Evolutionary conservation across 2,888 invertebrate species (phyloP), one percentile per base, ranked within the genome.

Genomic region (Schizotus pectinicornis): DNA sequence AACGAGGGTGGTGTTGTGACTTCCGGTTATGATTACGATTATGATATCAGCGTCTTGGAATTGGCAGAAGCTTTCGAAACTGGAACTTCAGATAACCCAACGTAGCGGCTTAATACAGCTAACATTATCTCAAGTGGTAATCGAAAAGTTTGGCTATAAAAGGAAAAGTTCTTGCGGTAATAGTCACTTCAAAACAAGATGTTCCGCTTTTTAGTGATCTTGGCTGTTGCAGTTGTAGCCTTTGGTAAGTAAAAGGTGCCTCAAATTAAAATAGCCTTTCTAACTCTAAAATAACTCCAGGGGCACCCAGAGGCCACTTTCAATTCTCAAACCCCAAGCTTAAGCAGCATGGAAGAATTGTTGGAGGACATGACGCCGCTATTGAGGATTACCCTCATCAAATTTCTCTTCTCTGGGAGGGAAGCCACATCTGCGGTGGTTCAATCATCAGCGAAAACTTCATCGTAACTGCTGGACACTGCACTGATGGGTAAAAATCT

Each of bases 391-490:
- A 82, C 0, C 83, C 84, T 0, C 83, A 83, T 80, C 83, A 84
- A 67, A 79, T 81, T 14, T 83, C 83, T 0, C 67, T 84, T 1
- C 65, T 82, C 1, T 80, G 81, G 69, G 78, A 78, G 65, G 78
- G 78, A 0, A 79, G 77, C 56, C 82, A 82, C 7, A 81, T 82
- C 59, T 84, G 84, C 49, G 84, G 84, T 0, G 84, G 80, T 0
- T 80, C 82, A 0, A 78, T 84, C 8, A 61, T 83, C 70, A 81
- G 81, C 0, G 77, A 78, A 8, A 63, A 76, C 1, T 82, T 81
- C 79, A 71, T 82, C 22, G 65, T 84, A 13, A 83, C 83, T 0
- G 83, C 84, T 2, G 84, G 82, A 0, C 83, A 84, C 58, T 84
- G 84, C 54, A 72, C 62, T 12, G 50, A 48, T 0, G 43, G 53